Conservation (phyloP, 1,140 invertebrate genomes). For the Cydia amplana region DNA sequence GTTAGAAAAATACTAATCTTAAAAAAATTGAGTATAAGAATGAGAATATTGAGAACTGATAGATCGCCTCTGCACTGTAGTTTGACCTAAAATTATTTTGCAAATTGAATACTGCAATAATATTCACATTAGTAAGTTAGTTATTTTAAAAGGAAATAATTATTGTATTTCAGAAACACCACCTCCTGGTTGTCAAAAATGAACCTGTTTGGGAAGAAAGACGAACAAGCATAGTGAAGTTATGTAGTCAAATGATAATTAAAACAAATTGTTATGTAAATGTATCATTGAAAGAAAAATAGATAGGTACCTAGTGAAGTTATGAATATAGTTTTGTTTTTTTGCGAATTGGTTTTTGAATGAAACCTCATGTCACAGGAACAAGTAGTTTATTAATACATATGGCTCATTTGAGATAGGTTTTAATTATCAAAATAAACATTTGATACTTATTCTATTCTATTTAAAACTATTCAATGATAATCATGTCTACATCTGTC, state of each 20-base stretch:
- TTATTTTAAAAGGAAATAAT: background rate
- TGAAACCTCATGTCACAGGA: constrained; percentile 12
- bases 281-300: constrained; percentile 28
- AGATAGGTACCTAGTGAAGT: constrained; percentile 10
- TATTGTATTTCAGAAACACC: constrained; percentile 55
- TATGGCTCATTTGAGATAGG: constrained; percentile 4
- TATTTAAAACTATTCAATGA: constrained; percentile 1
- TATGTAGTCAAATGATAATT: constrained; percentile 39
- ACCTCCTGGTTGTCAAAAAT: constrained; percentile 85
- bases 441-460: background rate
- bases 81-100: too few relatives aligned
- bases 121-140: too few relatives aligned
- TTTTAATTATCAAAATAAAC: background rate
- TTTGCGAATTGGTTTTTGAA: background rate
- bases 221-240: constrained; percentile 79
- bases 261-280: constrained; percentile 57
- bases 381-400: constrained; percentile 17
- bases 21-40: too few relatives aligned
- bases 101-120: too few relatives aligned
- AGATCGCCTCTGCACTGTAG: too few relatives aligned
- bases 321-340: constrained; percentile 31
- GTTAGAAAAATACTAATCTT: too few relatives aligned
- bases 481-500: too few relatives aligned
- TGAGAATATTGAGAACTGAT: too few relatives aligned
- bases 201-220: constrained; percentile 86